These are phyloP conservation scores for Lepus americanus DNA, from an alignment of 2,113 vertebrate species.

Conservation along the genomic window DNA sequence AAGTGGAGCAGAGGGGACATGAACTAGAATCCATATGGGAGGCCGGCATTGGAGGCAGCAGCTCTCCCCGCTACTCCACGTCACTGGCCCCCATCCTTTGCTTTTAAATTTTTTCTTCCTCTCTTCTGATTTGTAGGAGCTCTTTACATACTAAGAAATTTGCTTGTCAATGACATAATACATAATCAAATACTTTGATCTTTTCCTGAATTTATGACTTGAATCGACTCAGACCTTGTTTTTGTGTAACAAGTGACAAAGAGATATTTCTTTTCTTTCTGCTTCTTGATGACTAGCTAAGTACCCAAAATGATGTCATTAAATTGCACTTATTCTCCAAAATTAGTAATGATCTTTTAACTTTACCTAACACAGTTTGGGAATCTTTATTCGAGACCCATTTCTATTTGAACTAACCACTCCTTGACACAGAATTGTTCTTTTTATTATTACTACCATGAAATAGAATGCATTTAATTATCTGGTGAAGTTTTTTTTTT, in stretches of 20 bases:
- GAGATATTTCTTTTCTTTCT: not conserved
- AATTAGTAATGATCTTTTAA: not conserved
- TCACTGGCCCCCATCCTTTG: too few relatives aligned
- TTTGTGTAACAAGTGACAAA: not conserved
- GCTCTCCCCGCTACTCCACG: too few relatives aligned
- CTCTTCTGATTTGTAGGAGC: not conserved
- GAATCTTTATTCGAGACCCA: not conserved
- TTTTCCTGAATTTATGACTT: not conserved
- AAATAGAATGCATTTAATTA: constrained; percentile 30
- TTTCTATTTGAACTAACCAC: not conserved
- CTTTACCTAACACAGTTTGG: not conserved
- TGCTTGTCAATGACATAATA: not conserved
- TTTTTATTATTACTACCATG: not conserved
- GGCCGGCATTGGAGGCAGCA: too few relatives aligned
- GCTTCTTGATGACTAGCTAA: not conserved
- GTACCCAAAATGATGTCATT: not conserved
- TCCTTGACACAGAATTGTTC: not conserved
- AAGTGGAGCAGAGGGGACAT: too few relatives aligned
- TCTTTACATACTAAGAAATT: not conserved
- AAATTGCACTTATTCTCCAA: not conserved
- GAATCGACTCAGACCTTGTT: not conserved
- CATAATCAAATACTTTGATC: not conserved
- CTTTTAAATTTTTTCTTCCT: not conserved
- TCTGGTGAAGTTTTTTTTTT: not conserved
- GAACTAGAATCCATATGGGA: too few relatives aligned